A percentile compares a stretch with the other conserved stretches of the same genome.
These are phyloP conservation scores for Folsomia manolachei DNA, from an alignment of 2,888 invertebrate species.

Conservation along the genomic window DNA sequence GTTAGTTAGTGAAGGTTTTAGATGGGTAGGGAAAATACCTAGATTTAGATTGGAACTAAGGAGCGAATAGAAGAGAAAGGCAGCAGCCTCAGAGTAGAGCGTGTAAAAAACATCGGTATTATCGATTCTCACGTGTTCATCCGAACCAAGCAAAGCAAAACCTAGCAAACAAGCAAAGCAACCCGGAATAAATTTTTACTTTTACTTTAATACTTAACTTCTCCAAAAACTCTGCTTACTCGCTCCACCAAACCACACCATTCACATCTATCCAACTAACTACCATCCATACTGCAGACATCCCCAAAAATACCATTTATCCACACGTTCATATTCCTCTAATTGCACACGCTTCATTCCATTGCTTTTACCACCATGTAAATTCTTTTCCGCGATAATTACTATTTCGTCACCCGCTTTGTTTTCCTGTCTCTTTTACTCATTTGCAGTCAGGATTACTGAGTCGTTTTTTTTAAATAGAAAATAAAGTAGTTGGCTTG, in stretches of 20 bases:
- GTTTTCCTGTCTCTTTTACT: no score
- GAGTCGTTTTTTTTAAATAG: no score
- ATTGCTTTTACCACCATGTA: no score
- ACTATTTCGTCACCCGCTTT: no score
- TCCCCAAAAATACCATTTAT: no score
- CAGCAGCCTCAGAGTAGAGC: neutral
- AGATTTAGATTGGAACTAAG: neutral
- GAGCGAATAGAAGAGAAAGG: neutral
- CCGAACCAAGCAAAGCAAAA: neutral
- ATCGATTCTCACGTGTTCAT: constrained; percentile 10
- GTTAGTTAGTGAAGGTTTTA: neutral
- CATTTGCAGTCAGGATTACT: no score
- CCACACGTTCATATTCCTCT: no score
- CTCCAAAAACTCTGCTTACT: neutral
- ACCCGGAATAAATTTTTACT: constrained; percentile 6
- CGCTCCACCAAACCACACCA: neutral
- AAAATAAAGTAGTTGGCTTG: no score
- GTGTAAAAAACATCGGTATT: constrained; percentile 10
- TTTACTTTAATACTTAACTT: constrained; percentile 8
- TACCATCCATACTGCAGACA: no score
- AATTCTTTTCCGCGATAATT: no score
- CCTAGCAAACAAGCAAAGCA: neutral
- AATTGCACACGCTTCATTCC: no score
- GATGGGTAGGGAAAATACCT: neutral
- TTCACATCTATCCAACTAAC: neutral